These are phyloP conservation scores for Falcunculus frontatus DNA, from an alignment of 2,113 vertebrate species.

Conservation along the genomic window DNA sequence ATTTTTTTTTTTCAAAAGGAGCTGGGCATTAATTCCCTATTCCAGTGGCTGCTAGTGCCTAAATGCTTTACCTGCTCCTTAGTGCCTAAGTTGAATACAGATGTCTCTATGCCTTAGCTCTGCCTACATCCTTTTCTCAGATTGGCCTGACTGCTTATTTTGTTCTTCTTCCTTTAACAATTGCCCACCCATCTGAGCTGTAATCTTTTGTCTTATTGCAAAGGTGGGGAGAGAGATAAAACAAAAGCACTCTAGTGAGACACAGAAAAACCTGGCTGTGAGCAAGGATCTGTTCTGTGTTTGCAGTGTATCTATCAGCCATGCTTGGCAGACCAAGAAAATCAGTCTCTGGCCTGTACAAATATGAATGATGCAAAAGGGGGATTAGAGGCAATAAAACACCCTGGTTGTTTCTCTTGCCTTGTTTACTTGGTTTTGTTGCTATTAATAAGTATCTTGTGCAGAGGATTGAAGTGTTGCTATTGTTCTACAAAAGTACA, in stretches of 20 bases:
- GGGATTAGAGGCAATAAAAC: not conserved
- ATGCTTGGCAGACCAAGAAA: conserved; percentile 11
- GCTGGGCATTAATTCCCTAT: not conserved
- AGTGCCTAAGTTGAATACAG: not conserved
- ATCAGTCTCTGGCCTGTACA: not conserved
- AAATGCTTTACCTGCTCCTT: not conserved
- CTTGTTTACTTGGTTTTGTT: not conserved
- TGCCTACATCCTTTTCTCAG: not conserved
- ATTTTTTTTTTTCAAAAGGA: not conserved
- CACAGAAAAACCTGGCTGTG: not conserved
- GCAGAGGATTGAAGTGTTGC: not conserved
- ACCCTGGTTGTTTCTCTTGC: not conserved
- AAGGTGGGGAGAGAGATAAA: conserved; percentile 9
- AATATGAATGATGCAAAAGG: conserved; percentile 17
- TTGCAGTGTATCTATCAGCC: not conserved
- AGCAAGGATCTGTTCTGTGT: not conserved
- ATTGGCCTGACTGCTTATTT: not conserved
- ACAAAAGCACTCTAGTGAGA: not conserved
- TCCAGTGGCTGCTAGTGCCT: not conserved
- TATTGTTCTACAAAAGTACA: not conserved
- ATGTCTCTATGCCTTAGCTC: not conserved
- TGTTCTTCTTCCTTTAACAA: not conserved
- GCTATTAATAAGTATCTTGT: not conserved
- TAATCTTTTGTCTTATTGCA: not conserved
- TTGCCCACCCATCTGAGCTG: not conserved